Evolutionary conservation across 2,113 vertebrate genomes (phyloP).

Genomic region (human): GRCh38 chr1:230397501-230398000

Average conservation of each 20-base stretch:
- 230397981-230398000: background rate
- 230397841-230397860: background rate
- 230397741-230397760: background rate
- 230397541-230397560: slow-evolving; percentile 2
- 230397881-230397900: background rate
- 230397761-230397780: background rate
- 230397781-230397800: background rate
- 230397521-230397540: background rate
- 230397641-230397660: background rate
- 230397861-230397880: accelerated
- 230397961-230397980: background rate
- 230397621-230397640: background rate
- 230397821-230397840: background rate
- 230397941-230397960: accelerated
- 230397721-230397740: accelerated
- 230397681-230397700: background rate
- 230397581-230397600: slow-evolving; percentile 40
- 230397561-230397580: slow-evolving; percentile 2
- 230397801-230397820: background rate
- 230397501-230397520: background rate
- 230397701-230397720: background rate
- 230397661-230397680: background rate
- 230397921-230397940: background rate
- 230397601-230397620: background rate
- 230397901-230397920: background rate